Evolutionary conservation across 2,797 vertebrate genomes (phyloP).

Genomic region (Danio tinwini): DNA sequence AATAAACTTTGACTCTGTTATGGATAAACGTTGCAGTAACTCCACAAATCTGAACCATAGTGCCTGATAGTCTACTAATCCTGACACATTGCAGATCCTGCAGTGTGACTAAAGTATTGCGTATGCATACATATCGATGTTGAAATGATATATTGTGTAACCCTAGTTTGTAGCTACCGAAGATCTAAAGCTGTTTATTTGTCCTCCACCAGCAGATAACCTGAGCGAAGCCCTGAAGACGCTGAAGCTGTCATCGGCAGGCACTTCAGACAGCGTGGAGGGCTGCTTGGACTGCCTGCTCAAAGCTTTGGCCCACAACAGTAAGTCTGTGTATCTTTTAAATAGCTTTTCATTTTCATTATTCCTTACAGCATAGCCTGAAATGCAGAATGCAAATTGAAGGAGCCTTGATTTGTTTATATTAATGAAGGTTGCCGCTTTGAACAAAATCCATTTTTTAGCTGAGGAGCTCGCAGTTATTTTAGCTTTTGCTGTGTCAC

Average conservation of each 20-base stretch:
- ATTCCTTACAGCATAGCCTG: not conserved
- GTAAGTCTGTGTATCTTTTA: conserved; percentile 78
- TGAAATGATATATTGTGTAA: not conserved
- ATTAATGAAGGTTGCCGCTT: not conserved
- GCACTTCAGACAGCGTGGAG: conserved; percentile 86
- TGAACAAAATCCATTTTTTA: conserved; percentile 4
- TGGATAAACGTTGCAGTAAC: too few species aligned
- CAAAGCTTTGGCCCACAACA: conserved; percentile 91
- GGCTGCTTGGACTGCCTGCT: conserved; percentile 95
- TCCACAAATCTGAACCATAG: too few species aligned
- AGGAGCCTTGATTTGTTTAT: not conserved
- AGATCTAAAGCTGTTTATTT: conserved; percentile 17
- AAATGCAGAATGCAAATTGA: not conserved
- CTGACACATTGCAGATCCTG: too few species aligned
- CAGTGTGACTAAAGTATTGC: too few species aligned
- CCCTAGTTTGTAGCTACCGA: not conserved
- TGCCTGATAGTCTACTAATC: too few species aligned
- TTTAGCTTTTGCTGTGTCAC: not conserved
- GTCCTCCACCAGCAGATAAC: conserved; percentile 83
- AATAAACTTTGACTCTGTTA: too few species aligned
- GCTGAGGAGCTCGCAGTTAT: not conserved
- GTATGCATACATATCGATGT: too few species aligned
- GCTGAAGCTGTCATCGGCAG: conserved; percentile 89
- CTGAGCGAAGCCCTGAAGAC: conserved; percentile 93
- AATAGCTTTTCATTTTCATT: not conserved